Conservation (phyloP, 2,888 invertebrate species). For the Tipula vernalis region DNA sequence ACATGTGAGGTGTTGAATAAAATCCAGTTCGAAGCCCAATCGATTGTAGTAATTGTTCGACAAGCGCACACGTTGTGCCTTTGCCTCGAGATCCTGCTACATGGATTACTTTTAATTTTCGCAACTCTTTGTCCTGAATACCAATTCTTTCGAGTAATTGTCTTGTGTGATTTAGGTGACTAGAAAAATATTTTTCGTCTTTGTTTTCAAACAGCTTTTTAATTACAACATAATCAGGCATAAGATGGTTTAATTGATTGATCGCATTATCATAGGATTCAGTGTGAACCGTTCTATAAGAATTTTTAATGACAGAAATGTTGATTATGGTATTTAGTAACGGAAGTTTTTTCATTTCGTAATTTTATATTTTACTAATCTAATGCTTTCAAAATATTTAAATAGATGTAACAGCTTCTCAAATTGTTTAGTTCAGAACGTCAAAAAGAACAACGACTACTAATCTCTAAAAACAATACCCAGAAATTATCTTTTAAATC, state of each 20-base stretch:
- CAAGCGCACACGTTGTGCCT: conserved; percentile 84
- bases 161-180: conserved; percentile 39
- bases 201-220: neutral
- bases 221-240: neutral
- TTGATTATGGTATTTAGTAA: neutral
- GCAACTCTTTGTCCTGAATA: conserved; percentile 48
- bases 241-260: neutral
- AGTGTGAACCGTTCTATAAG: neutral
- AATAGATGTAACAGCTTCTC: too few relatives aligned
- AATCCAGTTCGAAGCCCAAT: conserved; percentile 85
- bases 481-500: neutral
- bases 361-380: neutral
- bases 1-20: conserved; percentile 90
- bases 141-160: conserved; percentile 53
- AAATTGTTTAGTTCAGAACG: neutral
- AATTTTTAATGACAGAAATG: neutral
- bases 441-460: too few relatives aligned
- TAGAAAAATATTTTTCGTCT: neutral
- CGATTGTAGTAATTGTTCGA: conserved; percentile 74
- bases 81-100: conserved; percentile 97
- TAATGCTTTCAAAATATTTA: too few relatives aligned
- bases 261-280: neutral
- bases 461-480: neutral
- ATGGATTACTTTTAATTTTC: conserved; percentile 76
- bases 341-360: neutral